Percentiles rank a stretch among this genome's conserved stretches.
Conservation (phyloP, 2,797 vertebrate genomes). For the Manis javanica region DNA sequence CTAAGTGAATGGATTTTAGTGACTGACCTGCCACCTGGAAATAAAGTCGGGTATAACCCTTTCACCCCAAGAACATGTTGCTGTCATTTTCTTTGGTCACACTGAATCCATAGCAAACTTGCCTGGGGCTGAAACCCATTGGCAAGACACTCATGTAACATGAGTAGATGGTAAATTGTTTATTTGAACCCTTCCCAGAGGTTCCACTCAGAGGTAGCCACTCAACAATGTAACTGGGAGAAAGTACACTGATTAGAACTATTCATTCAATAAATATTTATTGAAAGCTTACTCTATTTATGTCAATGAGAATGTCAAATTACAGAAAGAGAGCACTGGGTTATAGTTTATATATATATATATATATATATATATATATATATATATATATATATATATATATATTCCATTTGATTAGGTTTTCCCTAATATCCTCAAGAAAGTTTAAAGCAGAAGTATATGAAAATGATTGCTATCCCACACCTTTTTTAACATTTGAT, state of each 20-base stretch:
- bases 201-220: neutral
- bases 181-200: neutral
- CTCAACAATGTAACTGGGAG: neutral
- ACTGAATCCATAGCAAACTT: too few relatives aligned
- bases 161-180: neutral
- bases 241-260: neutral
- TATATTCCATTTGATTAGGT: neutral
- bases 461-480: neutral
- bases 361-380: neutral
- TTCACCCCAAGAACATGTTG: too few relatives aligned
- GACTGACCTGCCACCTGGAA: too few relatives aligned
- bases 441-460: neutral
- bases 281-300: neutral
- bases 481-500: neutral
- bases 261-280: neutral
- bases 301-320: neutral
- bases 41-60: too few relatives aligned
- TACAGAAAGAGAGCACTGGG: neutral
- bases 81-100: too few relatives aligned
- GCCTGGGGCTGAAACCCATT: too few relatives aligned
- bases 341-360: too few relatives aligned
- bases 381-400: neutral
- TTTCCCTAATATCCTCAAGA: neutral
- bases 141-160: neutral
- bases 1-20: too few relatives aligned